phyloP scores from a whole-genome alignment of 2,113 vertebrate genomes.

The Clupea harengus region DNA sequence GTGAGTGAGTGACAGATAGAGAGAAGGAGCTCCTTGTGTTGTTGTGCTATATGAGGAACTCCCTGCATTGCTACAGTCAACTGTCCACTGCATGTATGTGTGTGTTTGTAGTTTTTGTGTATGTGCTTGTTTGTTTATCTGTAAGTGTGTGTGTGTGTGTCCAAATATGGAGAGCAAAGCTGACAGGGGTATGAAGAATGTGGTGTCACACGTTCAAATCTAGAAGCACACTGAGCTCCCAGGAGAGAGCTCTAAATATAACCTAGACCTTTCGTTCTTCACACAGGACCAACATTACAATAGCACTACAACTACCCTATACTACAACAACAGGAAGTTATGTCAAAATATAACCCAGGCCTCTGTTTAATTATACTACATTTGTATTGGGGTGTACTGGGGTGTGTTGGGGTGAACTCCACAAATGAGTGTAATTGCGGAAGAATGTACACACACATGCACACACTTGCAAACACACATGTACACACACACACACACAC shows the following conservation, averaged over 20 bases:
- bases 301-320: background rate
- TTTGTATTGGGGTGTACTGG: too few species aligned
- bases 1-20: too few species aligned
- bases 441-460: background rate
- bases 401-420: background rate
- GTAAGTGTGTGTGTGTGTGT: background rate
- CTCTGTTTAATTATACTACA: too few species aligned
- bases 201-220: slow-evolving; percentile 30
- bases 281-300: background rate
- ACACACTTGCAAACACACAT: background rate
- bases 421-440: background rate
- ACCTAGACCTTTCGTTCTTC: slow-evolving; percentile 3
- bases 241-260: slow-evolving; percentile 44
- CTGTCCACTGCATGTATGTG: background rate
- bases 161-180: background rate
- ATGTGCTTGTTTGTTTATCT: background rate
- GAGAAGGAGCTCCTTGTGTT: too few species aligned
- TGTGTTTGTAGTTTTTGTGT: background rate
- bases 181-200: slow-evolving; percentile 5
- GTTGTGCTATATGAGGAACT: too few species aligned
- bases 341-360: too few species aligned
- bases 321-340: background rate
- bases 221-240: slow-evolving; percentile 19
- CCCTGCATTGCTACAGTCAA: too few species aligned
- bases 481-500: background rate